Evolutionary conservation across 2,888 invertebrate species (phyloP).

Genomic region (Calameuta pallipes): DNA sequence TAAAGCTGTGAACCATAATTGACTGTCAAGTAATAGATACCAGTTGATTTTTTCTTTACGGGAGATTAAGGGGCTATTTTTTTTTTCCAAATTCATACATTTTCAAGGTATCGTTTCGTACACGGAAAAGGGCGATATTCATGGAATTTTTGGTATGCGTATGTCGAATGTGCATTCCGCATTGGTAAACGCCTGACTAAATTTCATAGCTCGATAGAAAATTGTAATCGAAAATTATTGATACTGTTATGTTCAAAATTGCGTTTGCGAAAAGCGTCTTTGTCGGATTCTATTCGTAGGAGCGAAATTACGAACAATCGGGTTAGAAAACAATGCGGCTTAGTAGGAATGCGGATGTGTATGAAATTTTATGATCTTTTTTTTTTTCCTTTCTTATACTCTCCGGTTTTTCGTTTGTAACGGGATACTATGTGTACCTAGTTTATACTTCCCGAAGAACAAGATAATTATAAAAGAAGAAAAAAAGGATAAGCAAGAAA

Average conservation of each 20-base stretch:
- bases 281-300: background rate
- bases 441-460: constrained; percentile 13
- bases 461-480: background rate
- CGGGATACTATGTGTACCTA: constrained; percentile 28
- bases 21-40: background rate
- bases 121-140: background rate
- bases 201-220: background rate
- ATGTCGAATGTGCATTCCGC: background rate
- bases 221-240: background rate
- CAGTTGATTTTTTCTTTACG: background rate
- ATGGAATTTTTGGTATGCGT: background rate
- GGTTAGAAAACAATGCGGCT: background rate
- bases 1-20: background rate
- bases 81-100: background rate
- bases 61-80: background rate
- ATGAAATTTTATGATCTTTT: background rate
- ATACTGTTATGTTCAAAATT: background rate
- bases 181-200: background rate
- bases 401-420: constrained; percentile 24
- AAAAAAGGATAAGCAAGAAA: background rate
- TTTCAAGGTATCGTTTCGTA: background rate
- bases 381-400: background rate
- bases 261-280: background rate
- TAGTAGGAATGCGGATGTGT: background rate
- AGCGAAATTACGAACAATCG: background rate